Evolutionary conservation across 1,140 invertebrate genomes (phyloP), one percentile per base, ranked within the genome.

Genomic region (Plectus sambesii): DNA sequence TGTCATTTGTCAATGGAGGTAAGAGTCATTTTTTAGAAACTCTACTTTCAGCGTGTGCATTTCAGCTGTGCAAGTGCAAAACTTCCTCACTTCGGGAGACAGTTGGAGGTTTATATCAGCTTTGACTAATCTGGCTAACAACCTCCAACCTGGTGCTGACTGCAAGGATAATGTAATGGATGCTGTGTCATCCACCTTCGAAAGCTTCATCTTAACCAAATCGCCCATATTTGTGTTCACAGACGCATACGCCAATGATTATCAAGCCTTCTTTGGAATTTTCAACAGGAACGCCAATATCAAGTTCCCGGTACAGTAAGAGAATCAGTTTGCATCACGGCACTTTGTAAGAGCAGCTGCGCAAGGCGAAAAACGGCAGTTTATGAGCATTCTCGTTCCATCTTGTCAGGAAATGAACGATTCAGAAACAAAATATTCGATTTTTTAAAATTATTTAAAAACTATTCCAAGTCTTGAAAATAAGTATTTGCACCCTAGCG

Each of bases 201-300:
- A 45, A 6, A 37, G 44, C 27, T 43, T 53, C 9, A 19, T 58
- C n/a, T 49, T 46, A 17, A 39, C 43, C 22, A 58, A 59, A 36
- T 59, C 57, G 12, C 55, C 57, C 1, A 42, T 59, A 41, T 47
- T 44, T 26, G 39, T 57, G 15, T 47, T 58, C 39, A 58, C 57
- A 25, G 57, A 59, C 36, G 57, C 46, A 23, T 35, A 46, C 25
- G 24, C 57, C 19, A 35, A 29, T 25, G 55, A 59, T 33, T 23
- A 26, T 12, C 44, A 40, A 22, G 44, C 46, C 15, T 49, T 42
- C 26, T 55, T 48, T 37, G 25, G 49, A 6, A 23, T 49, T 5
- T 47, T 59, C 12, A 58, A 40, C 22, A 33, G 45, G 12, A 59
- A 58, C 35, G 42, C 57, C 9, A 41, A 40, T 3, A 19, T 33